A percentile compares a stretch with the other conserved stretches of the same genome.
These are phyloP conservation scores for Cyclophora punctaria DNA, from an alignment of 2,888 invertebrate species.

Conservation along the genomic window DNA sequence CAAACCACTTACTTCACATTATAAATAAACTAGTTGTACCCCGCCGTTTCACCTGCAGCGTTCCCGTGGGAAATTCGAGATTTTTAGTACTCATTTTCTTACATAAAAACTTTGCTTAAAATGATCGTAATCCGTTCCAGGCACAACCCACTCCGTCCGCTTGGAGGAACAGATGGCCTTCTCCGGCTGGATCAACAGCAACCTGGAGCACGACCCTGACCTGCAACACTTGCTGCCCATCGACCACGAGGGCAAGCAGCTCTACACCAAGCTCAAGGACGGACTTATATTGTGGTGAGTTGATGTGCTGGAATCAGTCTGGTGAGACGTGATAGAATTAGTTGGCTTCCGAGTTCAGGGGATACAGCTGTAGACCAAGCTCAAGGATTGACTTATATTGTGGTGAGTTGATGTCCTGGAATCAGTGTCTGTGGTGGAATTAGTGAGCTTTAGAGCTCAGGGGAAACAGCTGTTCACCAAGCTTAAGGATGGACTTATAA, in stretches of 20 bases:
- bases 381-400: slow-evolving; percentile 95
- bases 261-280: slow-evolving; percentile 96
- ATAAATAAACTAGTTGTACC: no score
- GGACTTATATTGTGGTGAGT: slow-evolving; percentile 94
- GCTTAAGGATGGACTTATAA: slow-evolving; percentile 94
- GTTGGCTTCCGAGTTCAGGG: slow-evolving; percentile 67
- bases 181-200: slow-evolving; percentile 98
- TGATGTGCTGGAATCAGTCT: not conserved
- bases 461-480: slow-evolving; percentile 94
- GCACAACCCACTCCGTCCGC: slow-evolving; percentile 95
- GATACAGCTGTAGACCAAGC: slow-evolving; percentile 91
- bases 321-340: no score
- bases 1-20: no score
- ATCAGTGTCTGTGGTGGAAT: no score
- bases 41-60: no score
- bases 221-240: slow-evolving; percentile 93
- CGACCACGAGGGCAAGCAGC: slow-evolving; percentile 89
- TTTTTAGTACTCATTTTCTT: no score
- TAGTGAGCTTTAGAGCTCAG: slow-evolving; percentile 35
- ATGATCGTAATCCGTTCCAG: slow-evolving; percentile 23
- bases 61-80: no score
- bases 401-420: slow-evolving; percentile 78
- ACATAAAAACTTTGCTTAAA: no score
- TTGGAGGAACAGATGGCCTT: slow-evolving; percentile 97
- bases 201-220: slow-evolving; percentile 91